These are phyloP conservation scores for Lepas anatifera DNA, from an alignment of 2,888 invertebrate species.

Conservation along the genomic window DNA sequence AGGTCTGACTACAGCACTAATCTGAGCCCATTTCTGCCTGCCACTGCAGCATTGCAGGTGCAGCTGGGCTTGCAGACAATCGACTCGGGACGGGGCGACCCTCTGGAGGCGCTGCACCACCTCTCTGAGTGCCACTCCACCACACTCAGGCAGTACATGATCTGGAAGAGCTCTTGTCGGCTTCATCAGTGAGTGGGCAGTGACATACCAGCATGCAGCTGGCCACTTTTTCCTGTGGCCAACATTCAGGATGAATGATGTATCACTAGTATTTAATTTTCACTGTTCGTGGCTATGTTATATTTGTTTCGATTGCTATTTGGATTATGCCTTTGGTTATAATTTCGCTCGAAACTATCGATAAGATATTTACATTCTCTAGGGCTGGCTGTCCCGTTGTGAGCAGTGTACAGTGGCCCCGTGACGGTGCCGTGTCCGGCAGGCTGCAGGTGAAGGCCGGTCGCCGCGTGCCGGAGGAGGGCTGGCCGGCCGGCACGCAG, in stretches of 20 bases:
- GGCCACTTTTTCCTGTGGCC: no score
- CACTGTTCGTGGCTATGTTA: no score
- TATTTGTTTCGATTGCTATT: no score
- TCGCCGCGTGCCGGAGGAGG: background rate
- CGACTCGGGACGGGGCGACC: background rate
- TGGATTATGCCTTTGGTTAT: no score
- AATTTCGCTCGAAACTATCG: no score
- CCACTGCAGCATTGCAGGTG: background rate
- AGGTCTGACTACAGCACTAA: background rate
- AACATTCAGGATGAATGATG: no score
- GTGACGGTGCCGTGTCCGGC: background rate
- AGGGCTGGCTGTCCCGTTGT: no score
- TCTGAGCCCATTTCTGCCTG: background rate
- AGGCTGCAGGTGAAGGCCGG: background rate
- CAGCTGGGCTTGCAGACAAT: background rate
- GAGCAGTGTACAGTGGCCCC: no score
- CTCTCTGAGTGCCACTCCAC: background rate
- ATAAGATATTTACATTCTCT: no score
- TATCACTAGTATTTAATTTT: no score
- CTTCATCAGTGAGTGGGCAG: background rate
- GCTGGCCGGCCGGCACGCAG: slow-evolving; percentile 8
- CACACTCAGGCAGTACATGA: slow-evolving; percentile 3
- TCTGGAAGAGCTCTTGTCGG: background rate
- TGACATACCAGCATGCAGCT: no score
- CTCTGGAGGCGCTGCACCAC: background rate